Percentiles rank a stretch among this genome's conserved stretches.
These are phyloP conservation scores for Chondrilla cf. caribensis DNA, from an alignment of 37 sponge, comb jelly and placozoan species.

Conservation along the genomic window DNA sequence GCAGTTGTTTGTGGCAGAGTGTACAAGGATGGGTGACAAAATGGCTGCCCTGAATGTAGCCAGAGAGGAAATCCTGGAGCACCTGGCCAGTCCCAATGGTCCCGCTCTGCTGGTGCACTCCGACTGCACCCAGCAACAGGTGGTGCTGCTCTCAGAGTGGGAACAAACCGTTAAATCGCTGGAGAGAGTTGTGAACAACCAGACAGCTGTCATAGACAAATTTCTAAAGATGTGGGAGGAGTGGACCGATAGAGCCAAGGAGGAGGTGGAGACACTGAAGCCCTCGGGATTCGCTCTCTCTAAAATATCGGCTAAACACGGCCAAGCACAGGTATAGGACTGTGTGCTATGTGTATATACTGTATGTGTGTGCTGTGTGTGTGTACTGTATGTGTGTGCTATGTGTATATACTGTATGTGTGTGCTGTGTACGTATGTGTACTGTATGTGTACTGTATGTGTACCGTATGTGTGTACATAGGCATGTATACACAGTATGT, in stretches of 20 bases:
- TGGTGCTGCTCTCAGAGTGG: neutral
- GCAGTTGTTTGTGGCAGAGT: neutral
- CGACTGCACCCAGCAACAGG: neutral
- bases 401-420: neutral
- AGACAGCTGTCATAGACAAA: neutral
- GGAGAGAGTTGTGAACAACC: neutral
- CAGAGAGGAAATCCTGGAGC: neutral
- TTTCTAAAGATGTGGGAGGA: constrained; percentile 13
- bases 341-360: neutral
- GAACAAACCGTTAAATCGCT: neutral
- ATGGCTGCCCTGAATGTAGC: neutral
- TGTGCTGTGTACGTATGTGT: constrained; percentile 1
- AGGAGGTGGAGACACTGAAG: neutral
- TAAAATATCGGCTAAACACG: neutral
- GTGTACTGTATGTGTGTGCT: neutral
- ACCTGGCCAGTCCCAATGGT: too few species aligned
- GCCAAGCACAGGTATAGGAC: constrained; percentile 17
- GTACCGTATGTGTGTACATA: neutral
- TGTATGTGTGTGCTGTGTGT: neutral
- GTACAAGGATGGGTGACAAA: neutral
- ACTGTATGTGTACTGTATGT: neutral
- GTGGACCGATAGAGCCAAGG: neutral
- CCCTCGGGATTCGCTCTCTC: neutral
- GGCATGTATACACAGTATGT: neutral
- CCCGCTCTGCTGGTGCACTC: neutral